A percentile compares a stretch with the other conserved stretches of the same genome.
Evolutionary conservation across 1,140 invertebrate species (phyloP).

Genomic region (Ostrea denselamellosa): DNA sequence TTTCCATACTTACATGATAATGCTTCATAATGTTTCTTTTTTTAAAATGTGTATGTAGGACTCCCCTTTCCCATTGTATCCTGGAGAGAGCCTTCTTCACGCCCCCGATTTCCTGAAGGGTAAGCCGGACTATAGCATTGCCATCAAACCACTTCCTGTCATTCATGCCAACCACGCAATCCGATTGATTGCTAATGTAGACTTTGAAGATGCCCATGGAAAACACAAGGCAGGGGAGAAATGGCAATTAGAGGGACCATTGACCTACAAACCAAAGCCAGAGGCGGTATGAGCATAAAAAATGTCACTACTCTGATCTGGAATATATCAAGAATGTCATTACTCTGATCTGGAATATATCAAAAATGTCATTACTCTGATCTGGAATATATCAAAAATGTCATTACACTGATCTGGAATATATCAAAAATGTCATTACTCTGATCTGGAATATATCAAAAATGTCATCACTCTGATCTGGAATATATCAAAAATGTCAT

Average conservation of each 20-base stretch:
- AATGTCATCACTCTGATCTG: neutral
- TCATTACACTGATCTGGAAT: neutral
- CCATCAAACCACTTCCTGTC: slow-evolving; percentile 74
- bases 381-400: too few relatives aligned
- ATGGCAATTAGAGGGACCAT: slow-evolving; percentile 76
- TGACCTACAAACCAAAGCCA: slow-evolving; percentile 68
- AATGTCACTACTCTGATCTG: neutral
- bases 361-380: neutral
- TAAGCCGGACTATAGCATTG: slow-evolving; percentile 56
- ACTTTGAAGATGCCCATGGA: slow-evolving; percentile 70
- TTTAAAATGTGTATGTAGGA: slow-evolving; percentile 59
- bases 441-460: too few relatives aligned
- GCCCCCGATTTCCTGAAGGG: slow-evolving; percentile 61
- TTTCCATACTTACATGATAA: too few relatives aligned
- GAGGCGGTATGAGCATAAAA: slow-evolving; percentile 64
- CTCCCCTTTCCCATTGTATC: slow-evolving; percentile 80
- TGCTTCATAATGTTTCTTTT: too few relatives aligned
- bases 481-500: neutral
- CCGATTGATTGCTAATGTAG: slow-evolving; percentile 72
- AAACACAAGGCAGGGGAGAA: slow-evolving; percentile 77
- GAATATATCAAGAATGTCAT: neutral
- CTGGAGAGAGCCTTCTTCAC: slow-evolving; percentile 77
- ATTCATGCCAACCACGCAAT: slow-evolving; percentile 76
- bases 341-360: too few relatives aligned
- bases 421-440: neutral